phyloP scores from a whole-genome alignment of 2,113 vertebrate genomes.

The Neofelis nebulosa region DNA sequence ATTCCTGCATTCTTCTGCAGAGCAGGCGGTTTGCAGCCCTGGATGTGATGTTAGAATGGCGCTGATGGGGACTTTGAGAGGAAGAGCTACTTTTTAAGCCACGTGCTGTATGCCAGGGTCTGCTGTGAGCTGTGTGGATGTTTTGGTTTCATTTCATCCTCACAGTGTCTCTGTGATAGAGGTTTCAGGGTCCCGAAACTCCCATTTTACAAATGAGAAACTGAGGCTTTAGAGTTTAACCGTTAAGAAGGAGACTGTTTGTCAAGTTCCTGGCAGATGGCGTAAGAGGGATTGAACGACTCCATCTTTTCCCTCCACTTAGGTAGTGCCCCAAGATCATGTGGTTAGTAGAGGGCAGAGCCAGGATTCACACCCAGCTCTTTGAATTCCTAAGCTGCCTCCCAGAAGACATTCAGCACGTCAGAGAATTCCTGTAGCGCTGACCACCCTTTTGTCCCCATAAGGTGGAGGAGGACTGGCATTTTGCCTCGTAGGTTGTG shows the following conservation, averaged over 20 bases:
- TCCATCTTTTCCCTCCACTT: not conserved
- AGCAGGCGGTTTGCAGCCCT: not conserved
- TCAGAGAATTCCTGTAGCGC: not conserved
- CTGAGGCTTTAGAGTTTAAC: not conserved
- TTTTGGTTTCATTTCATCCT: conserved; percentile 32
- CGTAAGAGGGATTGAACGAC: not conserved
- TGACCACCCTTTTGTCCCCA: not conserved
- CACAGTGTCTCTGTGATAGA: not conserved
- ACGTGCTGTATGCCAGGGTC: not conserved
- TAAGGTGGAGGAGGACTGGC: not conserved
- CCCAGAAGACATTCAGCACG: not conserved
- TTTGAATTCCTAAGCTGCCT: not conserved
- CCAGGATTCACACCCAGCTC: not conserved
- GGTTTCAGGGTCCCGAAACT: not conserved
- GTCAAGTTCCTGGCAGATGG: not conserved
- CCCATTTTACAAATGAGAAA: not conserved
- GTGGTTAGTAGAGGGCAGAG: not conserved
- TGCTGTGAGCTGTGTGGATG: not conserved
- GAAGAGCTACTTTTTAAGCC: not conserved
- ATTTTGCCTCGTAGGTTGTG: not conserved
- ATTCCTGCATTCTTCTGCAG: not conserved
- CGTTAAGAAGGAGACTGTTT: conserved; percentile 1
- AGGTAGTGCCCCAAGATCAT: not conserved
- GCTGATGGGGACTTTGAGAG: not conserved
- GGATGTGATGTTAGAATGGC: not conserved